Base-by-base conservation (phyloP, 2,888 invertebrate genomes). In the Rotaria macrura region DNA sequence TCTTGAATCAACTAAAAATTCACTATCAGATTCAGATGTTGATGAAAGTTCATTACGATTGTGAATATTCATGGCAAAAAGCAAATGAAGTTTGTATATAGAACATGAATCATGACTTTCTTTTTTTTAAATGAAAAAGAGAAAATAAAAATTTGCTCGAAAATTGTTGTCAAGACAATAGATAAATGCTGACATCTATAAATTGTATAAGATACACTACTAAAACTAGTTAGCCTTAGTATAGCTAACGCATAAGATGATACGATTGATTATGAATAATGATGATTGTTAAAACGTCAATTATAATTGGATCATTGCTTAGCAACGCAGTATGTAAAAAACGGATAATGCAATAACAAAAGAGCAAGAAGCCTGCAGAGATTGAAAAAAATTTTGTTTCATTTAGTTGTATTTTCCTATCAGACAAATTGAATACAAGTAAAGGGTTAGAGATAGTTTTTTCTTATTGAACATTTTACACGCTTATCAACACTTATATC, bases 1-100 rank as follows among this genome's bases (percentile, higher is more conserved):
- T 79, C 43, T 79, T 79, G 79, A 43, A 79, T 79, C 79, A 43
- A 79, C 79, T 43, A 79, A 43, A 79, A 43, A 79, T 43, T 43
- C 43, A 43, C 43, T n/a, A 79, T 79, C 79, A 14, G 79, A 79
- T 79, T 79, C 79, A 12, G 79, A 43, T 79, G 79, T 43, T 43
- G 79, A 34, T 34, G 65, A 65, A 65, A 65, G 29, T 65, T 65
- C 65, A 34, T 65, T 65, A 17, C 17, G 12, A 65, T 65, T 65
- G 14, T 65, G 38, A 65, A 20, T 65, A 34, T 65, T 65, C 65
- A 65, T 65, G 9, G 38, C 14, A 29, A 65, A 65, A 34, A 9
- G 17, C n/a, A 14, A 20, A 34, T 52, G 23, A 52, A 52, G 23
- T 9, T 10, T 52, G 3, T 7, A 52, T 49, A 49, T 5, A 49